These are phyloP conservation scores for Synergus umbraculus DNA, from an alignment of 2,888 invertebrate genomes.

Conservation along the genomic window DNA sequence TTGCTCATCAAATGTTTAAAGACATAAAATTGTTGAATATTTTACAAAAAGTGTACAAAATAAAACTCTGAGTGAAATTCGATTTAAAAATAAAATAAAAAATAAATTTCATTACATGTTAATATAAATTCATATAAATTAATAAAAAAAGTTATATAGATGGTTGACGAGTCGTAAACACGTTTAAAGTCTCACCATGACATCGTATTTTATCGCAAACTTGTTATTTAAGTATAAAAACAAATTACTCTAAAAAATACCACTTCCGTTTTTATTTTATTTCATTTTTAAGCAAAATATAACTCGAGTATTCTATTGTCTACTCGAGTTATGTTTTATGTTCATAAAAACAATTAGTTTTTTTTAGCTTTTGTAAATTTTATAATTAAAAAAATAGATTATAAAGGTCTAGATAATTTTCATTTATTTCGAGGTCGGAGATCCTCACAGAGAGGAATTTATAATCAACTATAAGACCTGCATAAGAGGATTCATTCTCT, in stretches of 20 bases:
- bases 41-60: background rate
- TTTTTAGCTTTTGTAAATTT: no score
- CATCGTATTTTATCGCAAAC: background rate
- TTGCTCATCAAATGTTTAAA: constrained; percentile 11
- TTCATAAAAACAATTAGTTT: no score
- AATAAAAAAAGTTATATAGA: background rate
- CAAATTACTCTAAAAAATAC: background rate
- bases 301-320: no score
- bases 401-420: background rate
- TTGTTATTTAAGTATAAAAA: background rate
- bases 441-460: background rate
- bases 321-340: no score
- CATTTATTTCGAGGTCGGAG: background rate
- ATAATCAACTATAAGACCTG: background rate
- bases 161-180: background rate
- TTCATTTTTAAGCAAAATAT: no score
- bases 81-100: no score
- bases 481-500: background rate
- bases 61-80: no score
- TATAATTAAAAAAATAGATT: no score
- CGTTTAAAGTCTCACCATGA: background rate
- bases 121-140: background rate
- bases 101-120: no score
- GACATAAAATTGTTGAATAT: background rate
- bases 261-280: background rate